Conservation (phyloP, 2,797 vertebrate genomes). For the Gallinago nigripennis region DNA sequence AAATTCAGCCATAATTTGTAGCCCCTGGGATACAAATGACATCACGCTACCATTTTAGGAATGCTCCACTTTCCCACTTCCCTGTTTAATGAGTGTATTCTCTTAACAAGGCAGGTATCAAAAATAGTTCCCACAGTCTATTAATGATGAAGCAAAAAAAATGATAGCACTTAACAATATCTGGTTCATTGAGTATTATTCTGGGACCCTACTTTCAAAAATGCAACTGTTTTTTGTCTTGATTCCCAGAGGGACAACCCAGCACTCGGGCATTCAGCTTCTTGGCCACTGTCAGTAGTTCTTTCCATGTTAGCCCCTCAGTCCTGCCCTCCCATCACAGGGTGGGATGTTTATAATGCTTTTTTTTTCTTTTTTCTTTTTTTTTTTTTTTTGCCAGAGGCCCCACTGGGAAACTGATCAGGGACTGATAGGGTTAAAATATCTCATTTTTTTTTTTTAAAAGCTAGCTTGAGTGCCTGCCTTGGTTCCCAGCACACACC, state of each 20-base stretch:
- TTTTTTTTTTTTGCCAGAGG: no score
- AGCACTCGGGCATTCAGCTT: neutral
- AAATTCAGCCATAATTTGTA: neutral
- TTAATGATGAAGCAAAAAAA: neutral
- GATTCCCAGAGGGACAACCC: neutral
- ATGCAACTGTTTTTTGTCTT: neutral
- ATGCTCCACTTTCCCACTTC: neutral
- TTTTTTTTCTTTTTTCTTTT: no score
- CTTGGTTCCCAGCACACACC: neutral
- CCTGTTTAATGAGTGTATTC: neutral
- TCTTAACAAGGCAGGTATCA: neutral
- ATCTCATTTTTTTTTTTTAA: neutral
- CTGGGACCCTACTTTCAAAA: neutral
- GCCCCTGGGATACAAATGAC: neutral
- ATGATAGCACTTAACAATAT: neutral
- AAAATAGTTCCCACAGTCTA: neutral
- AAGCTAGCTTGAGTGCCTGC: neutral
- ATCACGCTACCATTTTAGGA: neutral
- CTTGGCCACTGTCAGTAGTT: neutral
- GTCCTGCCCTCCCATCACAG: neutral
- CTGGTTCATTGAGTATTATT: neutral
- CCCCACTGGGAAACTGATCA: neutral
- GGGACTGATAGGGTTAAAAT: neutral
- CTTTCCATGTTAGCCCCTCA: neutral
- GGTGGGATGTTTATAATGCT: neutral